Conservation (phyloP, 92 coral and sea anemone species). For the Actinostola sp. region DNA sequence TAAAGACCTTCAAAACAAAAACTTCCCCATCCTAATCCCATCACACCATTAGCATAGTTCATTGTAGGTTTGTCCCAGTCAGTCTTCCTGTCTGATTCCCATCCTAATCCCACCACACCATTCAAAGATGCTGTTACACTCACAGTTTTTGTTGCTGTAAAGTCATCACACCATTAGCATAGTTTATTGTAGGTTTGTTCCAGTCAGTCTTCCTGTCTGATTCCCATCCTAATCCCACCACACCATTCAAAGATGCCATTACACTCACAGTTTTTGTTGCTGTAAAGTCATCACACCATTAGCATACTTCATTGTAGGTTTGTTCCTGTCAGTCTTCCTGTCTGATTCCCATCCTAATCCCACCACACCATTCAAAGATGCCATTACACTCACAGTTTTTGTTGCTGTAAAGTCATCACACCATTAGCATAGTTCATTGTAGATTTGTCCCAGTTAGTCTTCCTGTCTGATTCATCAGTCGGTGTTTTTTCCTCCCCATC, state of each 20-base stretch:
- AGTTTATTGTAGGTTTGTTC: too few species aligned
- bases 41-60: too few species aligned
- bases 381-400: slow-evolving; percentile 64
- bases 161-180: too few species aligned
- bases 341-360: too few species aligned
- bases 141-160: slow-evolving; percentile 64
- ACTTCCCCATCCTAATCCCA: too few species aligned
- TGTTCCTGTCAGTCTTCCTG: too few species aligned
- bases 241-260: background rate
- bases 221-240: too few species aligned
- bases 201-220: too few species aligned
- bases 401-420: slow-evolving; percentile 53
- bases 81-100: too few species aligned
- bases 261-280: slow-evolving; percentile 60
- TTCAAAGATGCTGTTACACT: slow-evolving; percentile 5
- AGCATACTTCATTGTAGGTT: background rate
- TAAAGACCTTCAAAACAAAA: too few species aligned
- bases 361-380: background rate
- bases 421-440: slow-evolving; percentile 9
- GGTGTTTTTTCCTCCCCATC: background rate
- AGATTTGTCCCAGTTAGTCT: background rate
- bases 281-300: slow-evolving; percentile 43
- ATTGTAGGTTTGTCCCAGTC: too few species aligned
- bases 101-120: too few species aligned
- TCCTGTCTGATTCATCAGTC: background rate